Base-by-base conservation (phyloP, 1,140 invertebrate species). In the Leguminivora glycinivorella region DNA sequence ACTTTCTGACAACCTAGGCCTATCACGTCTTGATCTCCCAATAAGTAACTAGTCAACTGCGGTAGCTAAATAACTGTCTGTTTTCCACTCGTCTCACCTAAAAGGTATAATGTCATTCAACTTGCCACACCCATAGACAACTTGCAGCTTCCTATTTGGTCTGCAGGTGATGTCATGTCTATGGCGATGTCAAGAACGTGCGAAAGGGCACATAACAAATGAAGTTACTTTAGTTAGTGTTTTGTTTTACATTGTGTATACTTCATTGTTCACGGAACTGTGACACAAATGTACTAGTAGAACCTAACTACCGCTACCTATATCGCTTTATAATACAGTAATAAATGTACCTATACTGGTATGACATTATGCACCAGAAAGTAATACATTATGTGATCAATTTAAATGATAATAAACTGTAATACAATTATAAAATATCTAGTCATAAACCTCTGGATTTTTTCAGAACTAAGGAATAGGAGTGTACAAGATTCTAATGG, bases 121-220 rank as follows among this genome's bases (percentile, higher is more conserved):
- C 47, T 52, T 43, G 47, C 47, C 47, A n/a, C 19, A 52, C 47
- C 47, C 6, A 19, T 9, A 5, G 40, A 52, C 19, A 52, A 19
- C 17, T 52, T 22, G 19, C 47, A 52, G 47, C 19, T 22, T 52
- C 19, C 47, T 22, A 52, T 52, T 17, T 10, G 40, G 47, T 52
- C 47, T 22, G 19, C 7, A 22, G 47, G 47, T 52, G 47, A 52
- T 52, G 47, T 52, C 47, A 52, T 52, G 10, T 31, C n/a, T 63
- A 63, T 29, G 58, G n/a, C 2, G 25, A 31, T 63, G 58, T 63
- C 58, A 63, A 63, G 58, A 63, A 29, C 58, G 58, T 63, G 58
- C 25, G 58, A 63, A 63, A 63, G 25, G 58, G 29, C n/a, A 52
- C 47, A 22, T 52, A 52, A 19, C 2, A 52, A 19, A 47, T 19